Evolutionary conservation across 1,140 invertebrate species (phyloP).

Genomic region (Wasmannia auropunctata): DNA sequence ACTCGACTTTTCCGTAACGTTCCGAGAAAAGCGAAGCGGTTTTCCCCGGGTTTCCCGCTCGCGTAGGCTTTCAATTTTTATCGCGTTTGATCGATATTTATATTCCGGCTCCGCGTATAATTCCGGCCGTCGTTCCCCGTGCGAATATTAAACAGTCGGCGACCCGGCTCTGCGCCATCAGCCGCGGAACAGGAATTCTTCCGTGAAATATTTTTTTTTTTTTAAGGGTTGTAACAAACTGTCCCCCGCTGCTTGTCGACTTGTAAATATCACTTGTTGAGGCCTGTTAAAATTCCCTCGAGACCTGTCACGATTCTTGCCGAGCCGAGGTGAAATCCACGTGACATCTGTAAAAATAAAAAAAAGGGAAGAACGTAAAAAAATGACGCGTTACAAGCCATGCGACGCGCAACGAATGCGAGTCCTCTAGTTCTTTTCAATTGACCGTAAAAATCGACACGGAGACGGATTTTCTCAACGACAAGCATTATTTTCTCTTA

Average conservation of each 20-base stretch:
- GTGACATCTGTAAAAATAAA: background rate
- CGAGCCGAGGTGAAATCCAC: background rate
- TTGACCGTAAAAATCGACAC: background rate
- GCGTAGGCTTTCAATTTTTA: slow-evolving; percentile 27
- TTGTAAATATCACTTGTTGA: slow-evolving; percentile 58
- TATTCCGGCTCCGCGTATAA: slow-evolving; percentile 16
- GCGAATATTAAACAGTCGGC: slow-evolving; percentile 39
- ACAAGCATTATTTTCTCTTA: background rate
- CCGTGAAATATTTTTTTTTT: background rate
- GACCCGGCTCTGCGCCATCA: background rate
- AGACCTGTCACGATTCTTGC: background rate
- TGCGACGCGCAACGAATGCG: background rate
- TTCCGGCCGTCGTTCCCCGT: background rate
- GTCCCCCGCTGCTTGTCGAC: slow-evolving; percentile 28
- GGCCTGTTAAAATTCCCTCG: slow-evolving; percentile 1
- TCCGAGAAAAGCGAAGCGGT: background rate
- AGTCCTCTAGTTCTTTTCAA: background rate
- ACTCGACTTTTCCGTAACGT: background rate
- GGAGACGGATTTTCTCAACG: background rate
- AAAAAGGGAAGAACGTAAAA: background rate
- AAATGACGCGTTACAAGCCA: background rate
- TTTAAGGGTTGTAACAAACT: slow-evolving; percentile 21
- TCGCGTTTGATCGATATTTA: slow-evolving; percentile 52
- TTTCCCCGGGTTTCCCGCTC: background rate
- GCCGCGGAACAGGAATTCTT: slow-evolving; percentile 5